Evolutionary conservation across 2,113 vertebrate genomes (phyloP), one percentile per base, ranked within the genome.

Genomic region (Atherinomorus stipes): DNA sequence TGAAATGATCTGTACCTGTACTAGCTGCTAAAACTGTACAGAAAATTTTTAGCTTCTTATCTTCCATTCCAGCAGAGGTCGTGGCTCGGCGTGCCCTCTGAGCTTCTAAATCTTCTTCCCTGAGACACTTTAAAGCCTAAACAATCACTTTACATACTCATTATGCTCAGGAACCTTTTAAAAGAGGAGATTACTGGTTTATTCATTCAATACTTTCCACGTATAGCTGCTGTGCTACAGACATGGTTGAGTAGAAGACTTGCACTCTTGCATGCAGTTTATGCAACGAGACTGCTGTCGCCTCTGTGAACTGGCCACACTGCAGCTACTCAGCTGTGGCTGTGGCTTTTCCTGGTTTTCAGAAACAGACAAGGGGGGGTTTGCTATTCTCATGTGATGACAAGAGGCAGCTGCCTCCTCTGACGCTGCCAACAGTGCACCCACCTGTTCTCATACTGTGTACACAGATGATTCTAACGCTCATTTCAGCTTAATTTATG

Each of bases 31-130:
- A 50, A 76, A 38, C 61, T 34, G 66, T 49, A 13, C 76, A 70
- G 84, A 82, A 76, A 83, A 76, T 4, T 50, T 65, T 57, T 71
- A 57, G 45, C 51, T 51, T 38, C 69, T 82, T 74, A 63, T 72
- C 57, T 45, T 80, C 37, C 62, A 1, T 34, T 25, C 69, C 52
- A 51, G 62, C 49, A 37, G 74, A 76, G 52, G 31, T 68, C 0
- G 13, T 44, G 28, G 2, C 37, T 76, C 40, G 26, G 26, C 22
- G 22, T 25, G 22, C 51, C 23, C 56, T 51, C 34, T 22, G 2
- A 34, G 73, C 44, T 31, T 64, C 45, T 64, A 28, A 50, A 51
- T 51, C 16, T 47, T 26, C 28, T 21, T n/a, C 25, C n/a, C 21
- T 66, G 54, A 63, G 57, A 58, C 72, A 11, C 10, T 76, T 80